Conservation (phyloP, 1,140 invertebrate species). For the Diachasmimorpha longicaudata region DNA sequence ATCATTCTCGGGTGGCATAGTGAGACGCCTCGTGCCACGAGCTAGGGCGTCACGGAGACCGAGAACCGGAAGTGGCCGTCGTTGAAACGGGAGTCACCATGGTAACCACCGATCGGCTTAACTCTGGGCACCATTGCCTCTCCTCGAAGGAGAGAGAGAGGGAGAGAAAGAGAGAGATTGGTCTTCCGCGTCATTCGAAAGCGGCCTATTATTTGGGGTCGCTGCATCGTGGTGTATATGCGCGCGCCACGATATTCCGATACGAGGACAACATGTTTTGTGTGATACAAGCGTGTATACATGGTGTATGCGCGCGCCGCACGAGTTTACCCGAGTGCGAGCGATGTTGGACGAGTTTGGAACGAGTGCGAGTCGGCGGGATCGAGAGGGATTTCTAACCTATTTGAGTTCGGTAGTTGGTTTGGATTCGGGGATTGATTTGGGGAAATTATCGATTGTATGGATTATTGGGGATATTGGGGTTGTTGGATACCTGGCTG, state of each 20-base stretch:
- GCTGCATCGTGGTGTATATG: slow-evolving; percentile 33
- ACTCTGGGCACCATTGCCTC: slow-evolving; percentile 32
- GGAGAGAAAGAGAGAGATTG: no score
- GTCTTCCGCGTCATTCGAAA: slow-evolving; percentile 48
- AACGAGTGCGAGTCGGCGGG: neutral
- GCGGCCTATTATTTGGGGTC: slow-evolving; percentile 46
- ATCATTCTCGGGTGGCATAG: neutral
- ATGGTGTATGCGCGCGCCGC: neutral
- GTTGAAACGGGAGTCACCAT: slow-evolving; percentile 47
- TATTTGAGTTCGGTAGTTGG: no score
- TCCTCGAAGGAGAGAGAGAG: slow-evolving; percentile 18
- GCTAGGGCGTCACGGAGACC: slow-evolving; percentile 21
- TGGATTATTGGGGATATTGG: no score
- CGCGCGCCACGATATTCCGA: slow-evolving; percentile 12
- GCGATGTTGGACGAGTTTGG: slow-evolving; percentile 28
- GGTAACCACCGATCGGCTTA: slow-evolving; percentile 49
- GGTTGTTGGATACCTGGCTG: no score
- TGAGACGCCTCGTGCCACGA: slow-evolving; percentile 21
- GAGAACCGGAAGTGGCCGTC: slow-evolving; percentile 49
- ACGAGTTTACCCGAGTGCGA: slow-evolving; percentile 28
- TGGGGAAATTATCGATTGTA: no score
- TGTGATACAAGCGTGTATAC: neutral
- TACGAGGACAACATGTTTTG: neutral
- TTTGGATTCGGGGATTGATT: no score
- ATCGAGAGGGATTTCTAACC: neutral